Base-by-base conservation (phyloP, 2,113 vertebrate genomes). In the Tragelaphus imberbis region DNA sequence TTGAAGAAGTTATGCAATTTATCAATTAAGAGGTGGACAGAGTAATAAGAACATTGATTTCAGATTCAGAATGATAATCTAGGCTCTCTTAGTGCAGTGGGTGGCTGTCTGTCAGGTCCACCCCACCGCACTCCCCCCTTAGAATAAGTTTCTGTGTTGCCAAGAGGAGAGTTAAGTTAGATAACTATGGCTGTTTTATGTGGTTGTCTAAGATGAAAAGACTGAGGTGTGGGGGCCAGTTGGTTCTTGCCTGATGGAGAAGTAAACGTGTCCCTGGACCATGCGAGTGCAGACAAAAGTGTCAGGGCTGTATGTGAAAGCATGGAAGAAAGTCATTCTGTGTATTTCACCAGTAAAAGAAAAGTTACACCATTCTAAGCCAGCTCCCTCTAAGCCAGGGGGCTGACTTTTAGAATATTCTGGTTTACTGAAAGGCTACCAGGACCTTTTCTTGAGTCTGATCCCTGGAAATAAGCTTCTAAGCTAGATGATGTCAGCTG, bases 401-500 rank as follows among this genome's bases (percentile, higher is more conserved):
- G 79, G 30, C 33, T 36, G 27, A 56, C 28, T 88, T 88, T 10
- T 27, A 40, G 44, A 80, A 65, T 55, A 7, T 58, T 91, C 36
- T 23, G 30, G n/a, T 68, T 61, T 88, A 59, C 27, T 81, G 36
- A 85, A 58, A 65, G 61, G 8, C 82, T 86, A 53, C 11, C 25
- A 47, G 40, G 90, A 30, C 9, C 88, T 91, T 65, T 96, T 91
- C 91, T 85, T 71, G 84, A 95, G 61, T 53, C 82, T 71, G 71
- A 97, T 91, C 82, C 85, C 59, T 93, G 71, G 58, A 89, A 95
- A 84, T 7, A 56, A 55, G 28, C 19, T 91, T 92, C 84, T 56
- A 33, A 90, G 71, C 23, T 47, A 15, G 40, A 91, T 92, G 96
- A 97, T 89, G 84, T 96, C 95, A 95, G 56, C 84, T 85, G 89